Base-by-base conservation (phyloP, 1,140 invertebrate species). In the Drosophila sulfurigaster region DNA sequence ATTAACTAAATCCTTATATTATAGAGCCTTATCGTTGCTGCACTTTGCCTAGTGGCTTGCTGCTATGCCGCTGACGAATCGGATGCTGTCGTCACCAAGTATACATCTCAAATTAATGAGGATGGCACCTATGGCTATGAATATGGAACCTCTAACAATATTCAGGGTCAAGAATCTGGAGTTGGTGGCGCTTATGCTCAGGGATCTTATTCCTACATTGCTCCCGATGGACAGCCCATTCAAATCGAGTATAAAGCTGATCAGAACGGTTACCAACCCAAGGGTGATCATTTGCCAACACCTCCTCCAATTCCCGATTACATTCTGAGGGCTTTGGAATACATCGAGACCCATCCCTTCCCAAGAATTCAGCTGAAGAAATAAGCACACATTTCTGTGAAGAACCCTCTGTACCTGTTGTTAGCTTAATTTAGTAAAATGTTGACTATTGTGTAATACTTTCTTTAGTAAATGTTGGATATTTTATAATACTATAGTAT, bases 221-320 rank as follows among this genome's bases (percentile, higher is more conserved):
- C 91, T 7, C 91, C 91, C n/a, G 93, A 94, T 81, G 93, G 94
- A 3, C 85, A 92, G 49, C 91, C 81, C 5, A 93, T 94, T 49
- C 75, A 92, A 16, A 75, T 95, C 8, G 91, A 93, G 6, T 97
- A 97, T 93, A 95, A 95, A 1, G 96, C 96, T 30, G 96, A 97
- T 78, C 95, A 97, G 85, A 95, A 95, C 71, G 96, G 96, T 15
- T 97, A 96, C 93, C 95, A 95, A 57, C 95, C 96, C 0, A 92
- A 93, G 48, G 96, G 96, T 7, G 94, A 94, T 5, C 96, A 96
- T 88, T 92, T 97, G 13, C 96, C 96, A 48, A 96, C 96, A 1
- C 95, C 96, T 11, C 96, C 96, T 35, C 92, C 94, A 94, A 98
- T 93, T 97, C 98, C 93, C 96, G 94, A 82, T 45, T 94, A 94